These are phyloP conservation scores for Achatina immaculata DNA, from an alignment of 1,140 invertebrate species.

Conservation along the genomic window DNA sequence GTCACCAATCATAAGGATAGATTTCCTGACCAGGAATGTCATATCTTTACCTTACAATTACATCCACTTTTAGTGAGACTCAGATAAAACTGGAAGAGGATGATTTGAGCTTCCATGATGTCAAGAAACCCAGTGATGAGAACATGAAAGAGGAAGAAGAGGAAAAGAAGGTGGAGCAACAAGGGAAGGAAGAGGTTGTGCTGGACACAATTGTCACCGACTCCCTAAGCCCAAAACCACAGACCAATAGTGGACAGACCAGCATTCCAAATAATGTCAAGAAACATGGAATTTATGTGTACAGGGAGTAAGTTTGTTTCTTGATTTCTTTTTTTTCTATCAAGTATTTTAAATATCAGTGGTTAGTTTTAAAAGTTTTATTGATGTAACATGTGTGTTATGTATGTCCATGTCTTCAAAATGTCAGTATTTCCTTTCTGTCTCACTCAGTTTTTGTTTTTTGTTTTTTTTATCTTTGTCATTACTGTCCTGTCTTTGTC, in stretches of 20 bases:
- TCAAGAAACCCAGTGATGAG: constrained; percentile 19
- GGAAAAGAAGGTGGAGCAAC: constrained; percentile 26
- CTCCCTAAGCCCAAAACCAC: constrained; percentile 29
- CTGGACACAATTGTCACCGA: constrained; percentile 22
- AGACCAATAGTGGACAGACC: constrained; percentile 37
- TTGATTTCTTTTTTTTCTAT: constrained; percentile 11
- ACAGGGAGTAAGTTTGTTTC: constrained; percentile 66
- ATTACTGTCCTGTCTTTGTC: too few species aligned
- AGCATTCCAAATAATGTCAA: constrained; percentile 46
- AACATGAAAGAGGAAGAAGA: constrained; percentile 22
- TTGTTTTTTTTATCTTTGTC: too few species aligned
- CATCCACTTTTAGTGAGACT: constrained; percentile 3
- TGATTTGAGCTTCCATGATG: constrained; percentile 12
- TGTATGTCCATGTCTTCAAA: too few species aligned
- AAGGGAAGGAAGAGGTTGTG: constrained; percentile 36
- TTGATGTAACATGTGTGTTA: too few species aligned
- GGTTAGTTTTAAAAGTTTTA: not conserved
- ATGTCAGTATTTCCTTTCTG: too few species aligned
- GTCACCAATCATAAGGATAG: too few species aligned
- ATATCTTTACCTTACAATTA: not conserved
- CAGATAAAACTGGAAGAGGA: constrained; percentile 11
- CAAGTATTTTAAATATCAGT: not conserved
- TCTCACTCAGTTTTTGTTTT: too few species aligned
- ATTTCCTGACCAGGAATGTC: too few species aligned
- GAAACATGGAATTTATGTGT: constrained; percentile 67